Evolutionary conservation across 2,888 invertebrate genomes (phyloP).

Genomic region (Punctoribates punctum): DNA sequence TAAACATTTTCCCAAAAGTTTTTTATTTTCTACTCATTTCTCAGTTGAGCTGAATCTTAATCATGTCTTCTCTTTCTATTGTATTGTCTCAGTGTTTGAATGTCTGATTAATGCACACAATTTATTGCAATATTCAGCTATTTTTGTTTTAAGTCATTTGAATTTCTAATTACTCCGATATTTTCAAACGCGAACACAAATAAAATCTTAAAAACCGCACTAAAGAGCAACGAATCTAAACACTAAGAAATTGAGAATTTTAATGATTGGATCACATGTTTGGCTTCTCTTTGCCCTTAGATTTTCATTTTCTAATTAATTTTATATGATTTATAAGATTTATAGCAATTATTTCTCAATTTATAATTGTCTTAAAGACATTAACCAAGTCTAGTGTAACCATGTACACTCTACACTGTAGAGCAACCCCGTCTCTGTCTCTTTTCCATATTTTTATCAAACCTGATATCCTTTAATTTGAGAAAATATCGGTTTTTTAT

Average conservation of each 20-base stretch:
- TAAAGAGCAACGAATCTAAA: neutral
- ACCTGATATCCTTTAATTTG: too few species aligned
- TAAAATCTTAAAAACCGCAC: conserved; percentile 16
- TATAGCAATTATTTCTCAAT: too few species aligned
- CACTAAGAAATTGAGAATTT: neutral
- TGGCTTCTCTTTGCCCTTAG: too few species aligned
- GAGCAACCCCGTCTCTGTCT: too few species aligned
- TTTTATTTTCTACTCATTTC: conserved; percentile 33
- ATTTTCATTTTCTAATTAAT: too few species aligned
- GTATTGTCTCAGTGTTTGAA: neutral
- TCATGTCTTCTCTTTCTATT: conserved; percentile 21
- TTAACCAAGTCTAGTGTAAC: too few species aligned
- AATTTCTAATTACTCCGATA: neutral
- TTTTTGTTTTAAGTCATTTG: neutral
- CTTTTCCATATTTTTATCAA: too few species aligned
- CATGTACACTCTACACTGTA: too few species aligned
- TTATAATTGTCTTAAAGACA: too few species aligned
- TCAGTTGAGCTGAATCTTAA: conserved; percentile 29
- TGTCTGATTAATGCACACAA: neutral
- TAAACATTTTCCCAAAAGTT: conserved; percentile 28
- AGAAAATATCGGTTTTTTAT: too few species aligned
- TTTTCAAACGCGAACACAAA: too few species aligned
- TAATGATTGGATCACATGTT: neutral
- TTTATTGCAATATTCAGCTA: neutral
- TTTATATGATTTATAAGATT: too few species aligned